Conservation (phyloP, 2,888 invertebrate species). For the Sinelater perroti region DNA sequence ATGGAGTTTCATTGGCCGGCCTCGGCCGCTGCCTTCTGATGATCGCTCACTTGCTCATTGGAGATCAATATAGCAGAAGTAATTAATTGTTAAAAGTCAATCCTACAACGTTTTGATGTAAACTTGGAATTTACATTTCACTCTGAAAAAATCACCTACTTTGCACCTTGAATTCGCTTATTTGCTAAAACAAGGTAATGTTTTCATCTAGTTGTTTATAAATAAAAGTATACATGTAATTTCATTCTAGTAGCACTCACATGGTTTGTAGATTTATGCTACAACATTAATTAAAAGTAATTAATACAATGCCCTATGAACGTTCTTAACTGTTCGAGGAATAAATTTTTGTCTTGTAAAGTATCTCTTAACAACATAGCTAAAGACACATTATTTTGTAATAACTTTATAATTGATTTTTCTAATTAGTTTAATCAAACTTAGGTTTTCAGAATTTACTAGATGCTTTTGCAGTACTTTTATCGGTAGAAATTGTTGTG, state of each 20-base stretch:
- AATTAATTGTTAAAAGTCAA: conserved; percentile 10
- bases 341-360: conserved; percentile 25
- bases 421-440: conserved; percentile 22
- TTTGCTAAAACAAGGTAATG: conserved; percentile 33
- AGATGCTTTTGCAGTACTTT: conserved; percentile 22
- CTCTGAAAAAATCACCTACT: conserved; percentile 28
- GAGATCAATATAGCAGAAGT: conserved; percentile 38
- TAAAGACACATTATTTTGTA: not conserved
- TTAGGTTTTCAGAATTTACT: conserved; percentile 26
- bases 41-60: conserved; percentile 38
- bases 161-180: conserved; percentile 38
- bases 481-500: conserved; percentile 21
- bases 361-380: conserved; percentile 15
- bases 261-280: conserved; percentile 18
- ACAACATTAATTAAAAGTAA: conserved; percentile 8
- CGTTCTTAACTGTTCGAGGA: conserved; percentile 8
- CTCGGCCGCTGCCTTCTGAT: conserved; percentile 11
- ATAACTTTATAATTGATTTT: conserved; percentile 2
- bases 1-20: no score
- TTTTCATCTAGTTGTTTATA: conserved; percentile 33
- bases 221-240: conserved; percentile 33
- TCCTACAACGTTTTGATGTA: conserved; percentile 28
- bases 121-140: conserved; percentile 30
- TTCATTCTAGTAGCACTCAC: conserved; percentile 29
- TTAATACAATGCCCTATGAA: conserved; percentile 15